A percentile compares a stretch with the other conserved stretches of the same genome.
phyloP scores from a whole-genome alignment of 2,113 vertebrate species.

The Anolis carolinensis region DNA sequence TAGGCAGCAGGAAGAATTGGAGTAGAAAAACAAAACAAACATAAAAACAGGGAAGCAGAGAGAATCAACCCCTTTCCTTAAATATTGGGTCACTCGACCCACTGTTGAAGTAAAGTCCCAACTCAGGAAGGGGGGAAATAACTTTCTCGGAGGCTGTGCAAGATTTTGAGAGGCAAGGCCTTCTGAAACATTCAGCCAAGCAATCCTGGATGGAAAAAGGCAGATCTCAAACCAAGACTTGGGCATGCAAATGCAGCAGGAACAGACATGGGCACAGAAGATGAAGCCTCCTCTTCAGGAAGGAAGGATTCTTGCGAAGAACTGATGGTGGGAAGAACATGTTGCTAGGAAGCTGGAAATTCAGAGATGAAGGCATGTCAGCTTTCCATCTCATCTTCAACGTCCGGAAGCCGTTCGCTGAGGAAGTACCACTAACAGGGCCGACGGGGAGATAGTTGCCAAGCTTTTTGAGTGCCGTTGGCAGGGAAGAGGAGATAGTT shows the following conservation, averaged over 20 bases:
- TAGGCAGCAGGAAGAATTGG: too few species aligned
- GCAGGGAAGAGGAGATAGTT: background rate
- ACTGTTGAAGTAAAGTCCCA: background rate
- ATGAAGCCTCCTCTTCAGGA: conserved; percentile 12
- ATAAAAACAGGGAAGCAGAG: background rate
- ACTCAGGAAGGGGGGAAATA: background rate
- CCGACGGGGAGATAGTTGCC: conserved; percentile 1
- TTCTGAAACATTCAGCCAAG: background rate
- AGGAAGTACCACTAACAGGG: background rate
- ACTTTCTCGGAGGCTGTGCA: too few species aligned
- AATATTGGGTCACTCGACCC: background rate
- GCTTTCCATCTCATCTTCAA: background rate
- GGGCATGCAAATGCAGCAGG: conserved; percentile 21
- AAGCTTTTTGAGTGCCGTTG: background rate
- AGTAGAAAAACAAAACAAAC: background rate
- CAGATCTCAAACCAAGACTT: background rate
- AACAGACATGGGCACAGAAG: background rate
- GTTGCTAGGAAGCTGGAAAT: background rate
- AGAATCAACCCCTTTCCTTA: background rate
- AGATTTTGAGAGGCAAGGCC: background rate
- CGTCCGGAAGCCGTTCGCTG: conserved; percentile 4
- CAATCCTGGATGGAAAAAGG: background rate
- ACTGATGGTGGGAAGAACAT: background rate
- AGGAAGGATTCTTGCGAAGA: conserved; percentile 7
- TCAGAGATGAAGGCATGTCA: background rate